Base-by-base conservation (phyloP, 2,113 vertebrate genomes). In the Tringa solitaria region DNA sequence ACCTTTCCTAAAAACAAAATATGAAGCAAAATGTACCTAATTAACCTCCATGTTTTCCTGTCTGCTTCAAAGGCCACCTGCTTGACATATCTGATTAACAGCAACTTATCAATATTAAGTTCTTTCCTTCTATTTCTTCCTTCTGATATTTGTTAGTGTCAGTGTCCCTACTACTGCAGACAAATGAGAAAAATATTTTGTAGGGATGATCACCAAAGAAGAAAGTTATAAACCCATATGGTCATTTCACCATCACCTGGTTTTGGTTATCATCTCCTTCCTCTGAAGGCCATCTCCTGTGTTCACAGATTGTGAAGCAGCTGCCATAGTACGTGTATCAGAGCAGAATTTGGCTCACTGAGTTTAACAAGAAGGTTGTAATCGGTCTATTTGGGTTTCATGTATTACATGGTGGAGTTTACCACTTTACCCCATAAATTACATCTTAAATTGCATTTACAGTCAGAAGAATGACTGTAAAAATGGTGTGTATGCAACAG, bases 161-260 rank as follows among this genome's bases (percentile, higher is more conserved):
- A 39, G 27, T 45, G 64, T 76, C 48, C 19, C 51, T 70, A 17
- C 63, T 92, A 45, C 54, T 93, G 57, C n/a, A 96, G 27, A 93
- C 79, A 96, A 94, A 93, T 61, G 14, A 94, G 67, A 70, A 95
- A 97, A 95, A 93, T 37, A 70, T 87, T 94, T 95, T 77, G 75
- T 81, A 61, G 24, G 88, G 16, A 5, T 50, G 27, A 21, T 30
- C 19, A 28, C 10, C 14, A 39, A 95, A 96, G 82, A 82, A 84
- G 19, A 72, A 61, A 69, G 27, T 64, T 74, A 27, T 28, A 69
- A 79, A 76, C 13, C 28, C 26, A 37, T 23, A 16, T 5, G 3
- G 21, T 84, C 37, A 45, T 79, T 74, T 87, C 12, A 26, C 45
- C 7, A 3, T n/a, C 14, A 51, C 23, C 11, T 78, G 22, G 10